Base-by-base conservation (phyloP, 2,888 invertebrate genomes). In the Synergus itoensis region DNA sequence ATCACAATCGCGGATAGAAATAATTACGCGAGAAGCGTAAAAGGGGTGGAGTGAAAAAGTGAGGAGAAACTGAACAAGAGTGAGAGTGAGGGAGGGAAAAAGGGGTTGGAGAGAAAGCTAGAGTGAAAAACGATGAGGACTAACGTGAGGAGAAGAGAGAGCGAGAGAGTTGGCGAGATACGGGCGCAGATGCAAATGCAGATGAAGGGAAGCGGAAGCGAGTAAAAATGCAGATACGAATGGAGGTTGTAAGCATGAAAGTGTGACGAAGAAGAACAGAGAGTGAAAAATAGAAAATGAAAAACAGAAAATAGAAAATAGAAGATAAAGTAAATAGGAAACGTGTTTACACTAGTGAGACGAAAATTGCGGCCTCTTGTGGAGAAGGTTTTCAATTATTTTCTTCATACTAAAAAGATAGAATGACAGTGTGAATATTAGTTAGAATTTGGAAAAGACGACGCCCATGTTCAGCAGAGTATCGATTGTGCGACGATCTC, bases 1-100 rank as follows among this genome's bases (percentile, higher is more conserved):
- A 92, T 92, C 83, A 92, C 92, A 92, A 92, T 92, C 90, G 91
- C 83, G 89, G 90, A 89, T 90, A 90, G 90, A 92, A 92, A 92
- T 91, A 92, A 92, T 92, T 91, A 91, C 90, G 89, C 88, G 88
- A 90, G 88, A 90, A 90, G 87, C 88, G 87, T 83, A 85, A 84
- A 85, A 86, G 84, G 86, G 83, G 73, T 57, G 83, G 81, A 76
- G 79, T 53, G 81, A 79, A 78, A 16, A 80, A 77, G 69, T 77
- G 79, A 62, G 75, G 81, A 82, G 77, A 77, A 79, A 80, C 80
- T 78, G 78, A 79, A 80, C 60, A 69, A 76, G 77, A 80, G 67
- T n/a, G 77, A 79, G 81, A 82, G 77, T 41, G 41, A 40, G 89
- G 88, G 69, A 76, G 80, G n/a, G 60, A 78, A 45, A 60, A 57